Evolutionary conservation across 1,140 invertebrate genomes (phyloP).

Genomic region (Idris sp.): DNA sequence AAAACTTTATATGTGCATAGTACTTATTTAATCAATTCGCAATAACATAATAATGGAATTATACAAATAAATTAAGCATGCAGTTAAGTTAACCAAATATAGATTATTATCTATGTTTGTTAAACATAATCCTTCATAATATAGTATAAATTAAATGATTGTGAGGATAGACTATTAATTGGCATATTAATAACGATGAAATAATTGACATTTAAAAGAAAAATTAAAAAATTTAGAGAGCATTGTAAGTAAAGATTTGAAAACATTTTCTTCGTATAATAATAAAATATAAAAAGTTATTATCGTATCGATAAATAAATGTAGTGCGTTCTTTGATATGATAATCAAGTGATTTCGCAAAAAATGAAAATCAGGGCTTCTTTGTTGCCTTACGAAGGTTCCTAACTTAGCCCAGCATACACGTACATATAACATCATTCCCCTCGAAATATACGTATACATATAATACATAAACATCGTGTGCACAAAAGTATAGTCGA

Average conservation of each 20-base stretch:
- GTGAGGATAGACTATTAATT: conserved; percentile 28
- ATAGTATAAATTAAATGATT: conserved; percentile 19
- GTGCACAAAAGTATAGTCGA: conserved; percentile 28
- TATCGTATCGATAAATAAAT: conserved; percentile 19
- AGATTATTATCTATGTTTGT: conserved; percentile 17
- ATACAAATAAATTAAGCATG: conserved; percentile 10
- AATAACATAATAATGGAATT: conserved; percentile 11
- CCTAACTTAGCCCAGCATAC: conserved; percentile 63
- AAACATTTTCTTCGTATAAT: conserved; percentile 37
- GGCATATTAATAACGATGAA: conserved; percentile 5
- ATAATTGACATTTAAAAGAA: neutral
- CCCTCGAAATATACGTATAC: conserved; percentile 17
- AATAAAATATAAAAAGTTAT: conserved; percentile 42
- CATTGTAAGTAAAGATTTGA: conserved; percentile 17
- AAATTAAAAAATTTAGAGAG: conserved; percentile 5
- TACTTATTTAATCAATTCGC: no score
- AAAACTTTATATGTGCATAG: no score
- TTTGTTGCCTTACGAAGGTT: conserved; percentile 72
- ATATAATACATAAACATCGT: conserved; percentile 4
- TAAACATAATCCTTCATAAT: conserved; percentile 19
- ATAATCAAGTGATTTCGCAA: conserved; percentile 32
- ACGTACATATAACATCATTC: conserved; percentile 39
- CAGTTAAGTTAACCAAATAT: conserved; percentile 19
- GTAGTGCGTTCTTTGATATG: conserved; percentile 33
- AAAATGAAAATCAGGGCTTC: conserved; percentile 66